Conservation (phyloP, 2,113 vertebrate genomes). For the Leuciscus idus region DNA sequence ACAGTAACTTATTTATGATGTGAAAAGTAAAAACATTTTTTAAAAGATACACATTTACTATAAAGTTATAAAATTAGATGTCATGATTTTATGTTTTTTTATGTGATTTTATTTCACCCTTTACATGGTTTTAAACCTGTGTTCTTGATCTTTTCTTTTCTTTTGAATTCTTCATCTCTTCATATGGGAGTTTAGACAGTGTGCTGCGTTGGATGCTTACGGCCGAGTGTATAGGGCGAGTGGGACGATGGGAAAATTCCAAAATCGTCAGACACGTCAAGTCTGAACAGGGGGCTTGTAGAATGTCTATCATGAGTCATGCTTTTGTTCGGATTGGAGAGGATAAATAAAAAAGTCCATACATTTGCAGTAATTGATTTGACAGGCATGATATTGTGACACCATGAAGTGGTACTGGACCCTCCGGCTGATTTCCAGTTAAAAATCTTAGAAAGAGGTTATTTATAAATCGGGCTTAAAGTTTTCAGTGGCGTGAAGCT, state of each 20-base stretch:
- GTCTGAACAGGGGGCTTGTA: conserved; percentile 30
- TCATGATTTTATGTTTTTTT: too few species aligned
- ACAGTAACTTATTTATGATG: too few species aligned
- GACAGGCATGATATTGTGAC: background rate
- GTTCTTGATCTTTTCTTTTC: background rate
- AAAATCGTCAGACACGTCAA: conserved; percentile 28
- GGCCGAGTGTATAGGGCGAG: conserved; percentile 28
- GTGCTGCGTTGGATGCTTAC: conserved; percentile 5
- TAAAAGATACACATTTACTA: too few species aligned
- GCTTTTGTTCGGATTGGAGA: conserved; percentile 19
- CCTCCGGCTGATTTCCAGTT: background rate
- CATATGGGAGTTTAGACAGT: background rate
- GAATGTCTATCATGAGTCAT: conserved; percentile 26
- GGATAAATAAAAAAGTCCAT: conserved; percentile 24
- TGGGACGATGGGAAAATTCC: conserved; percentile 34
- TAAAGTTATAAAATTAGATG: background rate
- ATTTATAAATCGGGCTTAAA: background rate
- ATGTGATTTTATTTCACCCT: too few species aligned
- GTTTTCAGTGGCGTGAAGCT: background rate
- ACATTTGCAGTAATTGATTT: conserved; percentile 24
- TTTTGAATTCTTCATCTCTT: background rate
- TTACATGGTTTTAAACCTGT: background rate
- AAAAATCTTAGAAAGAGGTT: background rate
- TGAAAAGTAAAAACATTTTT: too few species aligned
- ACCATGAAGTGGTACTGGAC: background rate